Evolutionary conservation across 1,140 invertebrate genomes (phyloP).

Genomic region (Polypedilum vanderplanki): DNA sequence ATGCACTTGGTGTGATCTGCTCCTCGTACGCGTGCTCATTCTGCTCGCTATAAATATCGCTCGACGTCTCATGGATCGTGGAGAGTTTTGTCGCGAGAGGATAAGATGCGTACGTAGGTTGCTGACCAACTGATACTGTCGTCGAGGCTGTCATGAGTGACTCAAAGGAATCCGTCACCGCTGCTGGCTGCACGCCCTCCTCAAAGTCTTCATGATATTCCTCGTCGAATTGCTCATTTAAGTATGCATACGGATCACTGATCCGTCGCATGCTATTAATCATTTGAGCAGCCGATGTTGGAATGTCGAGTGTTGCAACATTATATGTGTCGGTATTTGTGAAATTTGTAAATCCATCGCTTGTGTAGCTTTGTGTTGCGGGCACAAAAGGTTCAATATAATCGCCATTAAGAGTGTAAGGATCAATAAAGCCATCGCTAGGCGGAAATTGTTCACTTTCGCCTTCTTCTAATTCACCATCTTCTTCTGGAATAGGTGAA

Average conservation of each 20-base stretch:
- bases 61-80: background rate
- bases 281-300: background rate
- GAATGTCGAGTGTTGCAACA: background rate
- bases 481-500: background rate
- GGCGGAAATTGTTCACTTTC: conserved; percentile 4
- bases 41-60: background rate
- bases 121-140: background rate
- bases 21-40: background rate
- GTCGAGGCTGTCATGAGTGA: background rate
- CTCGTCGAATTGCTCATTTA: background rate
- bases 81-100: background rate
- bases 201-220: conserved; percentile 23
- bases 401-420: background rate
- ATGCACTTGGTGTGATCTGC: background rate
- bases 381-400: background rate
- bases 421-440: background rate
- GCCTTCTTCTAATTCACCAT: background rate
- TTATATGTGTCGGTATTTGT: background rate
- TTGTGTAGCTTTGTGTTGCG: background rate
- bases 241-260: background rate
- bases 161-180: background rate
- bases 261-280: background rate
- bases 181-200: background rate
- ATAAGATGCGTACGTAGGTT: background rate
- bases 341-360: background rate